Conservation (phyloP, 2,797 vertebrate species). For the Squalus acanthias region DNA sequence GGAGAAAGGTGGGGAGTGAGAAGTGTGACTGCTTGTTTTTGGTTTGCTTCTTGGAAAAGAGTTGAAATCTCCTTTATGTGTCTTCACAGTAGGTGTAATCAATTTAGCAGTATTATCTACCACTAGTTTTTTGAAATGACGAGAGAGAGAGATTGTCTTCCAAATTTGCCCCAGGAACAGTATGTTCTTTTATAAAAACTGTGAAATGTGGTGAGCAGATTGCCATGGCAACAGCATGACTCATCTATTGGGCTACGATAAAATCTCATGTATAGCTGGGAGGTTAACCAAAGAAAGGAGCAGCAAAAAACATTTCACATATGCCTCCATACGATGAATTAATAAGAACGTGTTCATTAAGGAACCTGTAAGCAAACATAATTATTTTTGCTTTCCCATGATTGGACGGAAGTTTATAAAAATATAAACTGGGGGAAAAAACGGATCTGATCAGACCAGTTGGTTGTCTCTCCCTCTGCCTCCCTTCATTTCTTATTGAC, state of each 20-base stretch:
- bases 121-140: not conserved
- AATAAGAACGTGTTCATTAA: not conserved
- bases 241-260: not conserved
- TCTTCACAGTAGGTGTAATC: not conserved
- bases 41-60: not conserved
- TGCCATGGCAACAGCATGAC: slow-evolving; percentile 7
- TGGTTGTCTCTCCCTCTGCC: not conserved
- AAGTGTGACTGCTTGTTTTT: not conserved
- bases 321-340: not conserved
- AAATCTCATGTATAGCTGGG: not conserved
- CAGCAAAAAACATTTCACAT: not conserved
- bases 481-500: not conserved
- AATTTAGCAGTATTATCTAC: not conserved
- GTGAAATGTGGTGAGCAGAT: not conserved
- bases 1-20: not conserved
- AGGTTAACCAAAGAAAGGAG: not conserved
- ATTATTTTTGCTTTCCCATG: not conserved
- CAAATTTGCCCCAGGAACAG: slow-evolving; percentile 24
- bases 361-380: not conserved
- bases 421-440: not conserved
- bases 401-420: not conserved
- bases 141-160: not conserved
- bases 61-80: not conserved
- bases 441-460: not conserved
- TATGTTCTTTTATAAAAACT: not conserved